Conservation (phyloP, 2,888 invertebrate species). For the Monopis laevigella region DNA sequence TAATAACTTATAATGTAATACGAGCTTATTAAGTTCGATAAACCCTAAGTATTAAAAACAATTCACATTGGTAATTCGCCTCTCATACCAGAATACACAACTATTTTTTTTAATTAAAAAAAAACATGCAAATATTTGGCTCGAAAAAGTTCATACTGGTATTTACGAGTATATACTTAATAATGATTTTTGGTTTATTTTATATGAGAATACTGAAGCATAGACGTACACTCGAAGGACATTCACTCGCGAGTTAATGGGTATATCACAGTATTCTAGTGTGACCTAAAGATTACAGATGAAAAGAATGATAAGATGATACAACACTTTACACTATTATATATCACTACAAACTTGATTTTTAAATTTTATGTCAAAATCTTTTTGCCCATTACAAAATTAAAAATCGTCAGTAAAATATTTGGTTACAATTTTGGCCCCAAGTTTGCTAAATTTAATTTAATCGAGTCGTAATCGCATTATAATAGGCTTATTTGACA, state of each 20-base stretch:
- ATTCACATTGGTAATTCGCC: conserved; percentile 35
- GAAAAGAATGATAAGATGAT: background rate
- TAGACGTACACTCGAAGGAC: conserved; percentile 37
- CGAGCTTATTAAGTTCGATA: conserved; percentile 21
- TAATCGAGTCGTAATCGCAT: too few relatives aligned
- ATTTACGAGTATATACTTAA: too few relatives aligned
- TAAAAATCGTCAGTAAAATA: too few relatives aligned
- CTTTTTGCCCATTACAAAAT: too few relatives aligned
- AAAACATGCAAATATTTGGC: background rate
- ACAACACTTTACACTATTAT: background rate
- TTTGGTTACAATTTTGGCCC: too few relatives aligned
- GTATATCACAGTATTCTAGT: conserved; percentile 63
- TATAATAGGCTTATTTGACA: too few relatives aligned
- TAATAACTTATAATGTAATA: conserved; percentile 34
- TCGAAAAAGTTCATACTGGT: conserved; percentile 10
- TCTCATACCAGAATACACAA: background rate
- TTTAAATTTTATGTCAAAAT: conserved; percentile 9
- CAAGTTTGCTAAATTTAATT: too few relatives aligned
- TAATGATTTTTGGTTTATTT: conserved; percentile 2
- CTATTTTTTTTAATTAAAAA: too few relatives aligned
- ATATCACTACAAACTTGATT: background rate
- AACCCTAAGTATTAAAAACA: conserved; percentile 24
- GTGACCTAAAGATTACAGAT: conserved; percentile 53
- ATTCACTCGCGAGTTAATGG: conserved; percentile 47
- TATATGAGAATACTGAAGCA: background rate